Base-by-base conservation (phyloP, 2,113 vertebrate genomes). In the Xiphophorus maculatus region DNA sequence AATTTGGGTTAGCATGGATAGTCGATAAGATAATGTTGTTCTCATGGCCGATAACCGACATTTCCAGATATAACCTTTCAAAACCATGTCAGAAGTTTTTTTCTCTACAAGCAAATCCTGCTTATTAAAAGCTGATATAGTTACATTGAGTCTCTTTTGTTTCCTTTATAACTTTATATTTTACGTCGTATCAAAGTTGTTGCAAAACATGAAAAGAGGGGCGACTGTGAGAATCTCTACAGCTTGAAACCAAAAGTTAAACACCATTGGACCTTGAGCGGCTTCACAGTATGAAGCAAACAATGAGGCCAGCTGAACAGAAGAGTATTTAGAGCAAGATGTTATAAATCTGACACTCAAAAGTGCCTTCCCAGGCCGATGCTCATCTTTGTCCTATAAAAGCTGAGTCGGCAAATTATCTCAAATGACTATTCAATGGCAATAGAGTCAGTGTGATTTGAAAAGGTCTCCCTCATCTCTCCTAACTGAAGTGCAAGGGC, bases 401-500 rank as follows among this genome's bases (percentile, higher is more conserved):
- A 85, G 85, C 63, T 70, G 80, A 85, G 65, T 83, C 76, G 68
- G 82, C 83, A 90, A 90, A 86, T 76, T 81, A 76, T 90, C 83
- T 88, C 80, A 88, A 90, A 92, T 79, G 88, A 87, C 78, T 67
- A 74, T 83, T 84, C 67, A 64, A 64, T 69, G 54, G 71, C 81
- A 72, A 71, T 3, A 1, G 61, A 86, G 69, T 84, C 79, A 71
- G 42, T 54, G 77, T 14, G 37, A 65, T 82, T 84, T 78, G 75
- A 90, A 90, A 91, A 92, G 84, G 87, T 90, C 82, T 67, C 74
- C 60, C 17, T 32, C 74, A 5, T 79, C 77, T 84, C 85, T 65
- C 66, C 80, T 69, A 64, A 69, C 69, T 83, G 63, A 61, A 87
- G 79, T 73, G 64, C 73, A 61, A 54, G 13, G 44, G 73, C 22